Conservation (phyloP, 2,797 vertebrate species). For the Cyclopterus lumpus region DNA sequence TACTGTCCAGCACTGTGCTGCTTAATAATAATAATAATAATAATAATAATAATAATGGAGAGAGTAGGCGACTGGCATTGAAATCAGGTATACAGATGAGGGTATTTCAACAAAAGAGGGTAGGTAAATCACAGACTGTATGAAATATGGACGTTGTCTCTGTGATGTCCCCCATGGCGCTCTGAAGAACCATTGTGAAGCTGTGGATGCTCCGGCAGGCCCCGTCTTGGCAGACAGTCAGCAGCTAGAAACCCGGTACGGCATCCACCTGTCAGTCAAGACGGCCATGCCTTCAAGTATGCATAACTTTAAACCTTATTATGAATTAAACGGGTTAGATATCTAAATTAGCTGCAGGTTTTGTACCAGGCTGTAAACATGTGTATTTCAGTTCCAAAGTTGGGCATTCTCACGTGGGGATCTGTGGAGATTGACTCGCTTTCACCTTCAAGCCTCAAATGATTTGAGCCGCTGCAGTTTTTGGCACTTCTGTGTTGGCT, state of each 20-base stretch:
- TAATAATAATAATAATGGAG: not conserved
- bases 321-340: not conserved
- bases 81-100: not conserved
- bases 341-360: not conserved
- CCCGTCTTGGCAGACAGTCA: not conserved
- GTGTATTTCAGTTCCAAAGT: not conserved
- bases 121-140: not conserved
- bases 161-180: not conserved
- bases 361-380: no score
- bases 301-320: not conserved
- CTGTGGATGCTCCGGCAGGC: not conserved
- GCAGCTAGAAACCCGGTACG: not conserved
- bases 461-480: not conserved
- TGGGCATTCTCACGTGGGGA: not conserved
- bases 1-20: not conserved
- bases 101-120: not conserved
- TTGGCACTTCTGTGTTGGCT: not conserved
- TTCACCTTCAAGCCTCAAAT: not conserved
- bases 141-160: not conserved
- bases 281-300: not conserved
- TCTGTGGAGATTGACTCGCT: not conserved
- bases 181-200: not conserved
- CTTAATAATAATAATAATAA: no score
- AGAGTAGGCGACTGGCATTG: not conserved
- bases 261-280: not conserved